Evolutionary conservation across 2,797 vertebrate genomes (phyloP), one percentile per base, ranked within the genome.

Genomic region (Mormyrops boulengeri): DNA sequence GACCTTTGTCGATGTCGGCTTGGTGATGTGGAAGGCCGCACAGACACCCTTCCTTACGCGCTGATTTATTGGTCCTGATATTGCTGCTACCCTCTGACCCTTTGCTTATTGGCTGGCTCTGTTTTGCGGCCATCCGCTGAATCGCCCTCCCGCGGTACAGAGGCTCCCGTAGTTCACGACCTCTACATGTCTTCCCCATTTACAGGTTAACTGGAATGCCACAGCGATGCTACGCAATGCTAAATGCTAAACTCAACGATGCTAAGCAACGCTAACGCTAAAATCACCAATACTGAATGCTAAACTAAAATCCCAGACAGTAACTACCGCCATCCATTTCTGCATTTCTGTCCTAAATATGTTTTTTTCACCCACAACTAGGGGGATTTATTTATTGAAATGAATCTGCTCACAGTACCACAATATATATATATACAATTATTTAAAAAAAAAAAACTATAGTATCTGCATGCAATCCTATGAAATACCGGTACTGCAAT

Each of bases 1-100:
- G 90, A 91, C 89, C 90, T 91, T 91, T 92, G 92, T 92, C 92
- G 91, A 93, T 93, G 91, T 91, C 89, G 22, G 26, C 55, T 4
- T 53, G 77, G 85, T 89, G 53, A 85, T 77, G 89, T 90, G 91
- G 92, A 92, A 92, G 91, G 90, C 91, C 88, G 14, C 91, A 14
- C 91, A 85, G 92, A 92, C 85, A 9, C 7, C 52, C 7, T 60
- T 55, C 4, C 30, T 38, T 60, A 30, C 11, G 53, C 30, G 8
- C 30, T 87, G 85, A 87, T 87, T 87, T 60, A 87, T 9, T 17
- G 85, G 2, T n/a, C 30, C 73, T 80, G 73, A 80, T 80, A 44
- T 41, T 30, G 17, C 34, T 1, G 38, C 66, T 73, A 38, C 73
- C 17, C 73, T 80, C 34, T 80, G 73, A 80, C 73, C 73, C 73